These are phyloP conservation scores for Semaprochilodus insignis DNA, from an alignment of 2,797 vertebrate genomes.

Conservation along the genomic window DNA sequence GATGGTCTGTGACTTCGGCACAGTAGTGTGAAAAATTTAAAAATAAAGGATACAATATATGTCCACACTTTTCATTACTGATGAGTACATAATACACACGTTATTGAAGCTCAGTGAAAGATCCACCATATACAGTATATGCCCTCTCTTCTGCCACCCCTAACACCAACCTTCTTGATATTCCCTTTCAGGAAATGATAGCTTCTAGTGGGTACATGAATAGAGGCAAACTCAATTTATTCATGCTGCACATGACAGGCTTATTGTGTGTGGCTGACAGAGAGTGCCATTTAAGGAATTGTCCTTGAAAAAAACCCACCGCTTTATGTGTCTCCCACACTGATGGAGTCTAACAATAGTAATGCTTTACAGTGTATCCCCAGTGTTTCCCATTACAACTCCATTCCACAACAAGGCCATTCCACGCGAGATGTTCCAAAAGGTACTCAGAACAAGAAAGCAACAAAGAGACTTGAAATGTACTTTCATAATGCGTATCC, in stretches of 20 bases:
- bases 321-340: conserved; percentile 11
- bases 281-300: conserved; percentile 37
- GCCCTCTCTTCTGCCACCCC: not conserved
- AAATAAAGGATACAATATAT: no score
- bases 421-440: not conserved
- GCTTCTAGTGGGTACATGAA: conserved; percentile 15
- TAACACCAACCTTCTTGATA: conserved; percentile 24
- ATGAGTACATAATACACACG: no score
- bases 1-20: no score
- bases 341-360: conserved; percentile 10
- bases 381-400: not conserved
- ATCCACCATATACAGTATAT: not conserved
- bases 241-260: conserved; percentile 58
- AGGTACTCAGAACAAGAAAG: not conserved
- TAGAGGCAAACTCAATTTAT: conserved; percentile 51
- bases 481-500: not conserved
- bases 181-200: conserved; percentile 35
- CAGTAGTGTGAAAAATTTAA: no score
- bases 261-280: conserved; percentile 46
- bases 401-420: not conserved
- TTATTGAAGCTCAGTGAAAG: not conserved
- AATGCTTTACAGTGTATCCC: not conserved
- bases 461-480: not conserved
- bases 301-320: conserved; percentile 21
- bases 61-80: no score